Conservation (phyloP, 2,113 vertebrate species). For the Leptocoma aspasia region DNA sequence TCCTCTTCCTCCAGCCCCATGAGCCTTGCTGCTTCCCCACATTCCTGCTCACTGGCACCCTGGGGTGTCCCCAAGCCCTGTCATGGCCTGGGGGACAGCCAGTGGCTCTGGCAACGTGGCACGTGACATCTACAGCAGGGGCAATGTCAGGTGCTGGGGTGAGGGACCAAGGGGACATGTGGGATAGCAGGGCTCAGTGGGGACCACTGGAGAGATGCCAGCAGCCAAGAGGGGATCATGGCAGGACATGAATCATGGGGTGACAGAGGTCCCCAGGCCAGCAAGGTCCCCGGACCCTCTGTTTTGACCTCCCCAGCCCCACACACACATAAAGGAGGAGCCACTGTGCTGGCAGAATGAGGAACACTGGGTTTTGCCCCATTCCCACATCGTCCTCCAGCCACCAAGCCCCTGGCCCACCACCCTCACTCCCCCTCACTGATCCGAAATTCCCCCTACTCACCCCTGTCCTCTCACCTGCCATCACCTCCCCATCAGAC, state of each 20-base stretch:
- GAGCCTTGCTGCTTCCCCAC: not conserved
- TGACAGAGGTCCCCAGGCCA: not conserved
- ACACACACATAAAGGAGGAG: accelerated
- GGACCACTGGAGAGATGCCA: not conserved
- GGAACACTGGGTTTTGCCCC: not conserved
- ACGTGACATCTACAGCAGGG: accelerated
- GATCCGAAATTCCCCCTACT: not conserved
- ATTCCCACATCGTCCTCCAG: accelerated
- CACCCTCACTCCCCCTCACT: not conserved
- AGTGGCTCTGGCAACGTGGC: not conserved
- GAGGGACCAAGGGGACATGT: not conserved
- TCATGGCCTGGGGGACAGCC: not conserved
- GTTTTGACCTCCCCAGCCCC: not conserved
- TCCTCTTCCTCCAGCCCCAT: not conserved
- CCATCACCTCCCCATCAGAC: not conserved
- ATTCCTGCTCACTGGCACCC: not conserved
- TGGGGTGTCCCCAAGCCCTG: not conserved
- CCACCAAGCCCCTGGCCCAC: not conserved
- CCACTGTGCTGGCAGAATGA: not conserved
- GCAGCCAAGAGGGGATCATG: not conserved
- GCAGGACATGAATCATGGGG: accelerated
- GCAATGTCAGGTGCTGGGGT: not conserved
- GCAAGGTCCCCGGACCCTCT: not conserved
- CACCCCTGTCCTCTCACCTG: not conserved
- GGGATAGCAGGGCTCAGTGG: not conserved